phyloP scores from a whole-genome alignment of 2,113 vertebrate species.

The Leiothrix lutea region DNA sequence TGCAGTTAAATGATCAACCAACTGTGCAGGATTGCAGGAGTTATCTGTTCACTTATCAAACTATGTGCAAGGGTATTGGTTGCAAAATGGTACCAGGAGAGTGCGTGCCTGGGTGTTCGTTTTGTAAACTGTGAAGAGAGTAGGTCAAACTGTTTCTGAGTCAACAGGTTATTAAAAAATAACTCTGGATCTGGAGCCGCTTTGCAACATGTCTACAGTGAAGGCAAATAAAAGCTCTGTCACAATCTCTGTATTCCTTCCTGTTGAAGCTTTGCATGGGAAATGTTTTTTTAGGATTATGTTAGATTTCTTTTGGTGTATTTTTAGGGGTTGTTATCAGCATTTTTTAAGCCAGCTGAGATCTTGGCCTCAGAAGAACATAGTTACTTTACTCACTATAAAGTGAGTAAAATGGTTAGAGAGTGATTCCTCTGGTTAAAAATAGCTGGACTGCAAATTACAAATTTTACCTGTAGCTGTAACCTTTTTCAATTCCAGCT shows the following conservation, averaged over 20 bases:
- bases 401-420: not conserved
- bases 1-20: conserved; percentile 43
- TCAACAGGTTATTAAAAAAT: conserved; percentile 16
- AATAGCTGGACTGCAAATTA: not conserved
- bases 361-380: not conserved
- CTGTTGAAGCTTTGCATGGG: not conserved
- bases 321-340: not conserved
- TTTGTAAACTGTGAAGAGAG: not conserved
- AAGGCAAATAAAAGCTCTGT: not conserved
- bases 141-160: conserved; percentile 19
- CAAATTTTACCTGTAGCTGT: not conserved
- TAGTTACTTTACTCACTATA: not conserved
- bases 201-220: not conserved
- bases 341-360: not conserved
- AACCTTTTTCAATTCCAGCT: not conserved
- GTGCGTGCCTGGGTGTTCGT: not conserved
- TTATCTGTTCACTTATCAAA: conserved; percentile 47
- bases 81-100: conserved; percentile 28
- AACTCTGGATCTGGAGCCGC: not conserved
- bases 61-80: not conserved
- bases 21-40: not conserved
- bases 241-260: not conserved
- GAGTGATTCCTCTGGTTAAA: not conserved
- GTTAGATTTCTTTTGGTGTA: not conserved
- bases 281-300: not conserved